Percentiles rank a stretch among this genome's conserved stretches.
Evolutionary conservation across 23 tunicate genomes (phyloP).

Genomic region (Halocynthia aurantium): DNA sequence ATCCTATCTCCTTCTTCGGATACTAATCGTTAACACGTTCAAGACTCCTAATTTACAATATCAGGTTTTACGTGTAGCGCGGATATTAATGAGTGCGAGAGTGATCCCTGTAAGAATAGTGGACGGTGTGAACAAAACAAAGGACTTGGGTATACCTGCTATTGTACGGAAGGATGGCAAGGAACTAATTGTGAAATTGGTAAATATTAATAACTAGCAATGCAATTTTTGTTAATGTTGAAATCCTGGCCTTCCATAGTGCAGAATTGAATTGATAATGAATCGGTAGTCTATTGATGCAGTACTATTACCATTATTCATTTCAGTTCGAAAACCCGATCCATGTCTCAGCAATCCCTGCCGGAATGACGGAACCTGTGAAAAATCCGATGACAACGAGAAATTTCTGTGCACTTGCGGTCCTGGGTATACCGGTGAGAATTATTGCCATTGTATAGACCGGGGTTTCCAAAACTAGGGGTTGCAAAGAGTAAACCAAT

Average conservation of each 20-base stretch:
- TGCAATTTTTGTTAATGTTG: neutral
- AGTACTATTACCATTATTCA: neutral
- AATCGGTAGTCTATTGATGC: neutral
- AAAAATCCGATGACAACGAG: conserved; percentile 15
- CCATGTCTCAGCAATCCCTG: conserved; percentile 65
- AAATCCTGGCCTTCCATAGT: neutral
- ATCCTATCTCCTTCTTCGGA: neutral
- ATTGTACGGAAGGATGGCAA: conserved; percentile 31
- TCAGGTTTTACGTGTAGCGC: conserved; percentile 31
- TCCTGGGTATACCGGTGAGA: conserved; percentile 53
- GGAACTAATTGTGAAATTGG: conserved; percentile 36
- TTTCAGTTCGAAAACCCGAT: conserved; percentile 26
- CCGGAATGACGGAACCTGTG: conserved; percentile 27
- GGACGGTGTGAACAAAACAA: conserved; percentile 36
- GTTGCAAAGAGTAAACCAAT: too few relatives aligned
- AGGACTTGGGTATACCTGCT: conserved; percentile 32
- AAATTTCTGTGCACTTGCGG: conserved; percentile 40
- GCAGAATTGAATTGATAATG: too few relatives aligned
- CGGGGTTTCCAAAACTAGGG: too few relatives aligned
- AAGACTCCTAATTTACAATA: neutral
- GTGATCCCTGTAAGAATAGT: conserved; percentile 40
- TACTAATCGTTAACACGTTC: neutral
- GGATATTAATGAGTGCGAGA: conserved; percentile 46
- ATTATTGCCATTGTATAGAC: neutral
- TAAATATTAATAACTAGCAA: neutral